Evolutionary conservation across 1,140 invertebrate species (phyloP), one percentile per base, ranked within the genome.

Genomic region (Agrypnia vestita): DNA sequence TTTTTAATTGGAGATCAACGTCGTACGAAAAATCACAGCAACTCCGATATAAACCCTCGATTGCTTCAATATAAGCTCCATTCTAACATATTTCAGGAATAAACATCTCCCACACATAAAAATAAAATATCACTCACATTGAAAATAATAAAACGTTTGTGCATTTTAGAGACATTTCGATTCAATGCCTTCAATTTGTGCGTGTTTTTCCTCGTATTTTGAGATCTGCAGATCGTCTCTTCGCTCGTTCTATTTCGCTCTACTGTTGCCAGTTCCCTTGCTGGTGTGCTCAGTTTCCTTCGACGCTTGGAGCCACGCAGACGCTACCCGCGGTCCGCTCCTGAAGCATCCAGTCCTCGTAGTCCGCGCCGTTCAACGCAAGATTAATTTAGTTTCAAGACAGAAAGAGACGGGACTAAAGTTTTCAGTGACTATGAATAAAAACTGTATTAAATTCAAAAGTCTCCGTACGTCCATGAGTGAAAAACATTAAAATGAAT

Each of bases 261-360:
- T 12, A 10, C 19, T n/a, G 49, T 43, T 64, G 19, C 61, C 6
- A 64, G 21, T 35, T 19, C 12, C 35, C 61, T n/a, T n/a, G n/a
- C n/a, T n/a, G n/a, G n/a, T n/a, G 61, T 43, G 19, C 13, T 64
- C 55, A 64, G 61, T 64, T 64, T 64, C 61, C 61, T 64, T 64
- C 61, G 19, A 25, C 19, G 11, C 13, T 64, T 19, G 61, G 12
- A 64, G 61, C 25, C 3, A 19, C 3, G 61, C 21, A 25, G 61
- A 35, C 21, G 25, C n/a, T 64, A 8, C 10, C 21, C 11, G n/a
- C 19, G 61, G 9, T 64, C 25, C 61, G 61, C 12, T 59, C 55
- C 12, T 35, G 25, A 21, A 15, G 55, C 55, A 59, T 12, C 7
- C 15, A 15, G 55, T 59, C 55, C 15, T 59, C 55, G 55, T 15